These are phyloP conservation scores for Chrysocyon brachyurus DNA, from an alignment of 2,797 vertebrate genomes.

Conservation along the genomic window DNA sequence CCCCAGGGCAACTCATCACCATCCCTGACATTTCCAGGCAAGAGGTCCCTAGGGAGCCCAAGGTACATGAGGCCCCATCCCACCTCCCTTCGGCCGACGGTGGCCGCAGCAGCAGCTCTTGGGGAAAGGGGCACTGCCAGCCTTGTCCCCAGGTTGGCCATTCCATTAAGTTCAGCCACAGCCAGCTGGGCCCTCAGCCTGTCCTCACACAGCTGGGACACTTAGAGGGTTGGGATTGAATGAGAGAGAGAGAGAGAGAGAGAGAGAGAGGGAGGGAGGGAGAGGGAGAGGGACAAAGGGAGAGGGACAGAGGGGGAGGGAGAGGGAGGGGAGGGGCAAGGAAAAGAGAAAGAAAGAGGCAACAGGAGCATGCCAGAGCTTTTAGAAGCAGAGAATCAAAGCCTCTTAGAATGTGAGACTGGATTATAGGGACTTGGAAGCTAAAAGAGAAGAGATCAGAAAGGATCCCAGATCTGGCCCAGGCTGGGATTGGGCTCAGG, in stretches of 20 bases:
- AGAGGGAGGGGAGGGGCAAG: accelerated
- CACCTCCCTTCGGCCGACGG: not conserved
- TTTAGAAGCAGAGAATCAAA: not conserved
- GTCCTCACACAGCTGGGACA: not conserved
- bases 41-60: constrained; percentile 34
- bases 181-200: not conserved
- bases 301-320: too few relatives aligned
- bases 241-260: not conserved
- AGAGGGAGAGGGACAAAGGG: too few relatives aligned
- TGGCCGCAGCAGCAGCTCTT: not conserved
- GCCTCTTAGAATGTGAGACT: not conserved
- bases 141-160: not conserved
- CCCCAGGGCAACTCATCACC: constrained; percentile 36
- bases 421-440: not conserved
- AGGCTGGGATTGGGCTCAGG: too few relatives aligned
- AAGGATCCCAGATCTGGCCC: too few relatives aligned
- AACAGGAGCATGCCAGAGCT: not conserved
- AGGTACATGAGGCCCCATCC: not conserved
- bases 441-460: not conserved
- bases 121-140: not conserved
- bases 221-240: not conserved
- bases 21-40: constrained; percentile 66
- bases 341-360: not conserved
- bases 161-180: not conserved
- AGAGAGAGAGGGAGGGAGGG: too few relatives aligned